Conservation (phyloP, 2,797 vertebrate species). For the Semaprochilodus insignis region DNA sequence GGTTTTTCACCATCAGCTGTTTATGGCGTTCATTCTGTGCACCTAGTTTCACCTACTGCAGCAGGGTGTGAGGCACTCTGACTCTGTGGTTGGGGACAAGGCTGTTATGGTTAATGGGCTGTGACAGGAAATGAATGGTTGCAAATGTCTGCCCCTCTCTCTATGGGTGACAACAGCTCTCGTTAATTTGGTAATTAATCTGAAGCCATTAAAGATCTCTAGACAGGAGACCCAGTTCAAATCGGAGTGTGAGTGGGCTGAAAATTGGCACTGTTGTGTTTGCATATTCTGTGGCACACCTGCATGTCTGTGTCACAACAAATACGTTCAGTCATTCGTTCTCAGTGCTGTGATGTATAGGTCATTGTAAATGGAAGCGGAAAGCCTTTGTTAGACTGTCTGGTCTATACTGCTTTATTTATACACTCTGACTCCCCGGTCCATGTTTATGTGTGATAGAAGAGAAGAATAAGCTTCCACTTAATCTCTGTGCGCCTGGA, state of each 20-base stretch:
- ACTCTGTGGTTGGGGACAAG: slow-evolving; percentile 38
- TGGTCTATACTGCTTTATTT: background rate
- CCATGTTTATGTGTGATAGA: slow-evolving; percentile 1
- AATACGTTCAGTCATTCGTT: background rate
- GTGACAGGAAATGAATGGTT: slow-evolving; percentile 67
- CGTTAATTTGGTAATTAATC: slow-evolving; percentile 72
- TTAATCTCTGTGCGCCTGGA: background rate
- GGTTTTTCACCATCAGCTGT: background rate
- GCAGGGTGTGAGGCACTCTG: slow-evolving; percentile 26
- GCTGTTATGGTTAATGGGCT: slow-evolving; percentile 64
- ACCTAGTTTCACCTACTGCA: background rate
- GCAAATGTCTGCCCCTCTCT: slow-evolving; percentile 44
- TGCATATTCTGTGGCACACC: slow-evolving; percentile 30
- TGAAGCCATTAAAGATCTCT: slow-evolving; percentile 64
- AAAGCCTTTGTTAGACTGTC: background rate
- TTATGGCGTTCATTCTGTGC: background rate
- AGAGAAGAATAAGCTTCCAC: background rate
- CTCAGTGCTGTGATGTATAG: background rate
- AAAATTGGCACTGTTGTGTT: slow-evolving; percentile 29
- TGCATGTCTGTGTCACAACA: background rate
- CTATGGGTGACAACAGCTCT: slow-evolving; percentile 58
- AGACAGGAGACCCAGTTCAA: slow-evolving; percentile 55
- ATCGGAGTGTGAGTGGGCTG: slow-evolving; percentile 29
- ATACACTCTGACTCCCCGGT: background rate
- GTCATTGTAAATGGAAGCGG: background rate